A percentile compares a stretch with the other conserved stretches of the same genome.
phyloP scores from a whole-genome alignment of 2,797 vertebrate genomes.

The Knipowitschia caucasica region DNA sequence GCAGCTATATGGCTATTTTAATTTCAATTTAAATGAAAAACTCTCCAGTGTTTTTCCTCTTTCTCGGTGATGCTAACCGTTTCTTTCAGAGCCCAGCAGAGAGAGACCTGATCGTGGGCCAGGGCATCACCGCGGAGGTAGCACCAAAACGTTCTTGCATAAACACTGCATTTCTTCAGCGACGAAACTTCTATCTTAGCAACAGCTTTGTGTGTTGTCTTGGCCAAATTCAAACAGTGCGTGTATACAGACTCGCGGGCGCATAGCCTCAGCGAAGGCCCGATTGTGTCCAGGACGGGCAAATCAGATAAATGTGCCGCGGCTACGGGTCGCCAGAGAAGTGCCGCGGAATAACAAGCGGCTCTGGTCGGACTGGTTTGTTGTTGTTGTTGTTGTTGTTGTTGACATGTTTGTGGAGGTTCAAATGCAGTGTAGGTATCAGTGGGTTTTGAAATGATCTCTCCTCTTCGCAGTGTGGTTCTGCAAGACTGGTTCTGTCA shows the following conservation, averaged over 20 bases:
- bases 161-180: slow-evolving; percentile 83
- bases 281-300: neutral
- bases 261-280: neutral
- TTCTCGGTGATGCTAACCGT: slow-evolving; percentile 2
- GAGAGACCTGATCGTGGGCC: slow-evolving; percentile 46
- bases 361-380: too few species aligned
- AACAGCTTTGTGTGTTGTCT: slow-evolving; percentile 86
- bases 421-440: too few species aligned
- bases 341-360: neutral
- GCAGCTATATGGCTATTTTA: neutral
- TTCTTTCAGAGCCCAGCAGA: slow-evolving; percentile 53
- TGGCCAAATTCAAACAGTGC: slow-evolving; percentile 50
- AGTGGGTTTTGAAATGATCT: too few species aligned
- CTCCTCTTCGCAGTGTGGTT: too few species aligned
- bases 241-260: slow-evolving; percentile 28
- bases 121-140: slow-evolving; percentile 58
- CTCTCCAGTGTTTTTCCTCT: neutral
- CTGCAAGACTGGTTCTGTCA: too few species aligned
- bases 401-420: too few species aligned
- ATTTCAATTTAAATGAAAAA: neutral
- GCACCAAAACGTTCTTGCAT: slow-evolving; percentile 70
- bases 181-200: slow-evolving; percentile 85
- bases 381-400: too few species aligned
- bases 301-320: neutral
- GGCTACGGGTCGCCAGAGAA: neutral